Conservation (phyloP, 1,140 invertebrate genomes). For the Plectus sambesii region DNA sequence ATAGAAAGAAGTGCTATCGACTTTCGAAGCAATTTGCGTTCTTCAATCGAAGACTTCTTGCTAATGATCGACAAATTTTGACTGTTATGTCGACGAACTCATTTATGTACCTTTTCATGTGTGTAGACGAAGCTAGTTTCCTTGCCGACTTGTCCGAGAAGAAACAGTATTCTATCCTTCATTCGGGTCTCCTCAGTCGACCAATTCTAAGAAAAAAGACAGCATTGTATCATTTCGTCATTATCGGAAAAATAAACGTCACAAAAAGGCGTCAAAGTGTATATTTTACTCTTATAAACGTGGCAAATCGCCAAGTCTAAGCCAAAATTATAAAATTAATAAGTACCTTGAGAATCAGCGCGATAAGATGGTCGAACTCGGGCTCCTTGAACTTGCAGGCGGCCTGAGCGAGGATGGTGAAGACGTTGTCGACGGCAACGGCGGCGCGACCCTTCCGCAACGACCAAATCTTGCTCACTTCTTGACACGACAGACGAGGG, state of each 20-base stretch:
- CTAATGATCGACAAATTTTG: too few relatives aligned
- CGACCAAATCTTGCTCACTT: neutral
- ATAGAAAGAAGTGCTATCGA: too few relatives aligned
- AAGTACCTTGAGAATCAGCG: neutral
- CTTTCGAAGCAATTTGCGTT: too few relatives aligned
- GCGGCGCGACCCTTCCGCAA: neutral
- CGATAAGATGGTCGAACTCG: neutral
- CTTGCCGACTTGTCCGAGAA: neutral
- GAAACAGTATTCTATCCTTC: neutral
- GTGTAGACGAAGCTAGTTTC: neutral
- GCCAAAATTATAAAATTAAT: neutral
- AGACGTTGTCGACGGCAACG: neutral
- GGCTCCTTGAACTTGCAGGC: neutral
- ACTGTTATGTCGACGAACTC: neutral
- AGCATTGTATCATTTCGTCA: neutral
- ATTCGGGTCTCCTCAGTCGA: neutral
- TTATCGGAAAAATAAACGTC: neutral
- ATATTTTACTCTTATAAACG: neutral
- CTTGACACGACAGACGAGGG: neutral
- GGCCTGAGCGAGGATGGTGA: neutral
- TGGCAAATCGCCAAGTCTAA: neutral
- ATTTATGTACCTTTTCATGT: neutral
- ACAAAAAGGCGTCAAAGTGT: neutral
- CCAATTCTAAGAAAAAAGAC: neutral
- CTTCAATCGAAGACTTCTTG: too few relatives aligned